Evolutionary conservation across 2,797 vertebrate species (phyloP).

Genomic region (Pyrocephalus nanus): DNA sequence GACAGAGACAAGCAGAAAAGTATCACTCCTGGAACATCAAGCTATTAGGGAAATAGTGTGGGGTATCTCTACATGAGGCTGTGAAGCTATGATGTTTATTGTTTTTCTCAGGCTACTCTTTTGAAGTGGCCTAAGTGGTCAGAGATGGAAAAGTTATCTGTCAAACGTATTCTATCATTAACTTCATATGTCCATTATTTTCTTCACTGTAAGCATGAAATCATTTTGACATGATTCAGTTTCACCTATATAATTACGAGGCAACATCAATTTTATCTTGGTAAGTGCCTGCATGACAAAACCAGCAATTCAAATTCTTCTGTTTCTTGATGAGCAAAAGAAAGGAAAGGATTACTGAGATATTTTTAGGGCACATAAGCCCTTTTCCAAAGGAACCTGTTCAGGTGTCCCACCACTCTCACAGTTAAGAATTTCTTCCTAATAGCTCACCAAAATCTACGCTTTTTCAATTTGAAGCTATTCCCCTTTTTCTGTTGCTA

Average conservation of each 20-base stretch:
- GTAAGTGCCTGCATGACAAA: neutral
- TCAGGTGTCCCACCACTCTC: neutral
- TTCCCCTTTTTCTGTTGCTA: neutral
- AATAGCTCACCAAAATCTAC: neutral
- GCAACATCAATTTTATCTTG: neutral
- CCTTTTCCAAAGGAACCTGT: neutral
- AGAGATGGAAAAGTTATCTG: neutral
- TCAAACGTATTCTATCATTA: neutral
- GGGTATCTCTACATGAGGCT: neutral
- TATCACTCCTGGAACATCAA: neutral
- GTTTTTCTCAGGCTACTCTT: neutral
- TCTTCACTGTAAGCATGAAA: neutral
- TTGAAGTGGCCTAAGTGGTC: neutral
- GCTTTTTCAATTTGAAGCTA: neutral
- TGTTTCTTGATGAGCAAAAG: neutral
- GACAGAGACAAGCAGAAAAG: neutral
- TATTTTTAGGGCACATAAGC: neutral
- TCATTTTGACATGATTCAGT: neutral
- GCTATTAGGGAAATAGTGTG: neutral
- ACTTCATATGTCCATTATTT: neutral
- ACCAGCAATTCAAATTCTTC: neutral
- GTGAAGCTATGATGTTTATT: neutral
- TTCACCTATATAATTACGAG: neutral
- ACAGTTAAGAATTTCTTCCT: neutral
- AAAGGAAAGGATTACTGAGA: neutral